Evolutionary conservation across 1,140 invertebrate genomes (phyloP).

Genomic region (Caenorhabditis briggsae): DNA sequence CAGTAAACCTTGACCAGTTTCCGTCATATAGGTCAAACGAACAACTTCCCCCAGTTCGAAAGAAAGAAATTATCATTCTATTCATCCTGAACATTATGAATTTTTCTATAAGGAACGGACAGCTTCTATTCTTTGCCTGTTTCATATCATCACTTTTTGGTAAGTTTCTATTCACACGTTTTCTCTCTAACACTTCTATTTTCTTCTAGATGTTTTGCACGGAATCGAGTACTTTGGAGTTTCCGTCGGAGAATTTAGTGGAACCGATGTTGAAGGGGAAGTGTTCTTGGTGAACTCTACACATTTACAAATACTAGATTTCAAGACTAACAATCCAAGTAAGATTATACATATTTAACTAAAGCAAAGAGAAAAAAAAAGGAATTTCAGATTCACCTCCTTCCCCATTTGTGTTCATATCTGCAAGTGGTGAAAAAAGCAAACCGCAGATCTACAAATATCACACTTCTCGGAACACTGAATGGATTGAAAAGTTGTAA

Average conservation of each 20-base stretch:
- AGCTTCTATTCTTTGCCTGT: background rate
- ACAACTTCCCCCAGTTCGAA: background rate
- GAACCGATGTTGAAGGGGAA: background rate
- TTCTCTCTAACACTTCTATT: background rate
- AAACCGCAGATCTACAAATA: background rate
- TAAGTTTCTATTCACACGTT: background rate
- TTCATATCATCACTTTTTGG: slow-evolving; percentile 26
- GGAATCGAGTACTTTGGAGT: slow-evolving; percentile 24
- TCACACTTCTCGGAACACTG: background rate
- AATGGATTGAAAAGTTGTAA: slow-evolving; percentile 7
- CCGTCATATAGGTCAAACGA: slow-evolving; percentile 8
- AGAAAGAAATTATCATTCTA: background rate
- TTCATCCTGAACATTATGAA: background rate
- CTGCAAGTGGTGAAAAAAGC: background rate
- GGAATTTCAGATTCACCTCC: background rate
- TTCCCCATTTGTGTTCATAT: background rate
- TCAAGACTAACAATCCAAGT: background rate
- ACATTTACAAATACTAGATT: slow-evolving; percentile 1
- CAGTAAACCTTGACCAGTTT: slow-evolving; percentile 20
- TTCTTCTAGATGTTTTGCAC: background rate
- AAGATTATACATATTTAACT: background rate
- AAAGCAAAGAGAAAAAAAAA: background rate
- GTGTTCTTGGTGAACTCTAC: slow-evolving; percentile 36
- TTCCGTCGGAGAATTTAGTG: slow-evolving; percentile 5
- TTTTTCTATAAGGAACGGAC: background rate